These are phyloP conservation scores for Syrrhaptes paradoxus DNA, from an alignment of 2,113 vertebrate species.

Conservation along the genomic window DNA sequence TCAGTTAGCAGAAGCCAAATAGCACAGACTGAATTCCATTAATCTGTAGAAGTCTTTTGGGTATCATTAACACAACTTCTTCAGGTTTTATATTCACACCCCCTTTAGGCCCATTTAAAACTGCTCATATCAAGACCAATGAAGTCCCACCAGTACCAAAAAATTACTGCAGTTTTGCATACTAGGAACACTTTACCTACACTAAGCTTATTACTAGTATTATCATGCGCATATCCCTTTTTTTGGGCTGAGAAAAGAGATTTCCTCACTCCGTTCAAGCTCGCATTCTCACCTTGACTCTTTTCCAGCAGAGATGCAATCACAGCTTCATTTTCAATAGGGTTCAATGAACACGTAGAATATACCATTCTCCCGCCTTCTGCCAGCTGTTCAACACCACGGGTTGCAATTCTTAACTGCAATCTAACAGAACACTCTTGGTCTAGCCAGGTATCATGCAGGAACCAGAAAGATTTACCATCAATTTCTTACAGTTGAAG, in stretches of 20 bases:
- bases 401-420: slow-evolving; percentile 92
- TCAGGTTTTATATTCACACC: not conserved
- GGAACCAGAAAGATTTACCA: not conserved
- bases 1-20: not conserved
- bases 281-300: slow-evolving; percentile 84
- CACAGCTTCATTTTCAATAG: slow-evolving; percentile 95
- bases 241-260: not conserved
- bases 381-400: slow-evolving; percentile 93
- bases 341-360: slow-evolving; percentile 95
- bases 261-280: not conserved
- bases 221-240: not conserved
- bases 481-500: not conserved
- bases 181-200: not conserved
- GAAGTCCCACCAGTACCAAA: not conserved
- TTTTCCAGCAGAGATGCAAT: slow-evolving; percentile 92
- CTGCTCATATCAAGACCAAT: not conserved
- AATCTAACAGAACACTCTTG: slow-evolving; percentile 76
- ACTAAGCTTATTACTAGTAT: not conserved
- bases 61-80: not conserved
- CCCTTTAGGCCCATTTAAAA: not conserved
- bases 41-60: not conserved
- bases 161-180: not conserved
- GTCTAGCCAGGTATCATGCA: not conserved
- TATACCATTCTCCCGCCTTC: slow-evolving; percentile 97
- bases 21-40: not conserved